Base-by-base conservation (phyloP, 1,140 invertebrate species). In the Zaprionus nigranus region DNA sequence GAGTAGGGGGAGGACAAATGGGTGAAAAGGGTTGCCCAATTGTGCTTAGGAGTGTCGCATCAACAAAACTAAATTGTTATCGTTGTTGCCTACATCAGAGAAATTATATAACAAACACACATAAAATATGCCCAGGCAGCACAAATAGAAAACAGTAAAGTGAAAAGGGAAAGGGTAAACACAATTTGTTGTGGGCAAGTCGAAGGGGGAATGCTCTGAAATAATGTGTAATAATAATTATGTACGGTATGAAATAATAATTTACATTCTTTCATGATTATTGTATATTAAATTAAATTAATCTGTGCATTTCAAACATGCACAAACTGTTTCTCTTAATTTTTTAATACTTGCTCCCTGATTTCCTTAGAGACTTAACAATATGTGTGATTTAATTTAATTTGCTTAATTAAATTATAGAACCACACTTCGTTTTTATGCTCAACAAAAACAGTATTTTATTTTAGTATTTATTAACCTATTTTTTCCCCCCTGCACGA, bases 1-100 rank as follows among this genome's bases (percentile, higher is more conserved):
- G 63, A 38, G 49, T 6, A 13, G 13, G 15, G 5, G 40, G 43
- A 11, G 2, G 36, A 34, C 11, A 34, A 11, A 34, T 7, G 36
- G 13, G 13, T 0, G 2, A 30, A 30, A 15, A 15, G 38, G n/a
- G 40, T 15, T n/a, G 15, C n/a, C 40, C 40, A 79, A 67, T 40
- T 73, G 79, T 66, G 30, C 51, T 80, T 61, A 80, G 78, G 78
- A 81, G 65, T 75, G 67, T 78, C 77, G 63, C 69, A 84, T 75
- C 79, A 75, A 78, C 78, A 75, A 78, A 81, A 49, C 66, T 71
- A 75, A 78, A 78, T 85, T 78, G 70, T 79, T 64, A 78, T 65
- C 74, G 38, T 85, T 70, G 49, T 57, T 81, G 78, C 69, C 34
- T 56, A 85, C 75, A 84, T 76, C 70, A 75, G 69, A 58, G 65